Evolutionary conservation across 1,140 invertebrate genomes (phyloP), one percentile per base, ranked within the genome.

Genomic region (Drosophila santomea): DNA sequence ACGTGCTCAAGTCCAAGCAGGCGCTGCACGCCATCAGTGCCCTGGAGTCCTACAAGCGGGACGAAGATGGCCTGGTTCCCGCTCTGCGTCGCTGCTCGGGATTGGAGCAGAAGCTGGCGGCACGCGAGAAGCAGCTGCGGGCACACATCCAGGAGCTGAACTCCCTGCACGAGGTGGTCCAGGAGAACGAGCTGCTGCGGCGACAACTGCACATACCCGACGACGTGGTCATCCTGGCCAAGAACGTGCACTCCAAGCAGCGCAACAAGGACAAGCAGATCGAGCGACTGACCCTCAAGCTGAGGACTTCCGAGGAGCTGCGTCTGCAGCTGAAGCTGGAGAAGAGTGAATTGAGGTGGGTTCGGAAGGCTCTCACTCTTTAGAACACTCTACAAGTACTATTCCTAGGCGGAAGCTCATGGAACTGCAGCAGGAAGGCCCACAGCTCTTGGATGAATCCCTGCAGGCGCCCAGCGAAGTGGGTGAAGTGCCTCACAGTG

Each of bases 191-290:
- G 0, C 47, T 92, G 36, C 44, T 92, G 47, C 78, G 92, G 2
- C 74, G 80, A 1, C 68, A 78, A 0, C 71, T 92, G 0, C 77
- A 92, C 28, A 92, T 92, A 4, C 90, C 91, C 6, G 90, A 92
- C 8, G 91, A 92, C 63, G 90, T 78, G 17, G 66, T 90, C 2
- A 81, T 92, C 14, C 35, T 82, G 12, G 76, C 90, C 20, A 92
- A 90, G 45, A 82, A 92, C 41, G 54, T 82, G 3, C 56, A 76
- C 0, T 80, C 92, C 39, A 92, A 92, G 59, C 83, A 92, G 44
- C 75, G 89, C 10, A 92, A 75, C 48, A 92, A 92, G 62, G 92
- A 92, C 32, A 92, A 92, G 45, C 89, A 91, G 43, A 92, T 92
- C 6, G 92, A 92, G 51, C 60, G 91, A 14, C 45, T 92, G 6